A percentile compares a stretch with the other conserved stretches of the same genome.
phyloP scores from a whole-genome alignment of 2,888 invertebrate species.

The Ferdinandea cuprea region DNA sequence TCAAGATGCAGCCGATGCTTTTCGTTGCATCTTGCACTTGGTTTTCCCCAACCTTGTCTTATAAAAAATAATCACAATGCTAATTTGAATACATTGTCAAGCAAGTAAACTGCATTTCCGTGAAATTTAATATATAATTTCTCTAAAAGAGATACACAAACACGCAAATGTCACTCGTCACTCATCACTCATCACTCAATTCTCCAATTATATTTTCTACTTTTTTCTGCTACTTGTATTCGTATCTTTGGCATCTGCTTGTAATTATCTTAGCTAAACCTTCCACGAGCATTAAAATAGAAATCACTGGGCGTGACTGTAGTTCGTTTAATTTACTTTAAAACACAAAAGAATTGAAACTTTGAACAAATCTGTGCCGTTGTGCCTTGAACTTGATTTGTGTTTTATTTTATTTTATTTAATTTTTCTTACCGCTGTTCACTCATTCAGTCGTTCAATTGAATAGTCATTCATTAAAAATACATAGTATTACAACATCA shows the following conservation, averaged over 20 bases:
- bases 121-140: not conserved
- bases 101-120: not conserved
- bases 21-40: not conserved
- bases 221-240: not conserved
- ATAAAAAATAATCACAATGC: not conserved
- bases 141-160: not conserved
- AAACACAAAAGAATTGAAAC: not conserved
- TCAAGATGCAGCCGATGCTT: not conserved
- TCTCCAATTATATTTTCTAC: not conserved
- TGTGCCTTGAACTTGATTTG: conserved; percentile 1
- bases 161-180: not conserved
- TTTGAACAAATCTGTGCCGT: not conserved
- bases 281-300: not conserved
- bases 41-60: not conserved
- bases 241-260: not conserved
- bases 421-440: not conserved
- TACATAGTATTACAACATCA: not conserved
- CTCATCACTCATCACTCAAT: not conserved
- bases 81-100: not conserved
- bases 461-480: not conserved
- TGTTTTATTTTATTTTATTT: not conserved
- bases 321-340: not conserved
- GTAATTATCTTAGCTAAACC: not conserved
- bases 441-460: not conserved
- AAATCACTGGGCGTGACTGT: conserved; percentile 1